Base-by-base conservation (phyloP, 2,797 vertebrate species). In the Euthynnus affinis region DNA sequence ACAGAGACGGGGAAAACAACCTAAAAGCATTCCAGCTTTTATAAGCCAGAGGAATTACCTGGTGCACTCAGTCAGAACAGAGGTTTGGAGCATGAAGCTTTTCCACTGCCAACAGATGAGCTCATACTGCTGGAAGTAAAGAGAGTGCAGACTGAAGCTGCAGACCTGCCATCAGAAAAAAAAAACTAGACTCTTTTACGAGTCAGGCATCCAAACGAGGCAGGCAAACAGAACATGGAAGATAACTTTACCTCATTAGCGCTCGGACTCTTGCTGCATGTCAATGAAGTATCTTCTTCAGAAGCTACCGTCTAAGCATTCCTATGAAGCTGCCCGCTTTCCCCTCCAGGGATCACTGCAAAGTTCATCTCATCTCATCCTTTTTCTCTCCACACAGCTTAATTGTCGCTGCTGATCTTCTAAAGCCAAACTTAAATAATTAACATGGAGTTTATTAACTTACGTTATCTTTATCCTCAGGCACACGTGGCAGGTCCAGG, bases 401-500 rank as follows among this genome's bases (percentile, higher is more conserved):
- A 82, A 86, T 87, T 84, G 81, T 76, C 4, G 20, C 49, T 15
- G 52, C 76, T 84, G 73, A 86, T 89, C 83, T 69, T 86, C 81
- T 57, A 34, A 82, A 83, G 82, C 71, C 53, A 55, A 61, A 79
- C 73, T 78, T 70, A 79, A 86, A 84, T 85, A 63, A 85, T 85
- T 82, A 74, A 71, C 55, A 53, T 57, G 51, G 40, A 60, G 77
- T 69, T 76, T 64, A 78, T 85, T 82, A 75, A 82, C 76, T 61
- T 77, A 60, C 76, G 57, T 77, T 74, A 62, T 86, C 83, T 74
- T 58, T 83, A 73, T 89, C 86, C 78, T 34, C 94, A 99, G 98
- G 86, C 96, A 96, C 80, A 99, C 97, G 25, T 99, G 97, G 97
- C 97, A 99, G 93, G 98, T 99, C 72, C 96, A 97, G 94, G 97